Evolutionary conservation across 1,140 invertebrate genomes (phyloP), one percentile per base, ranked within the genome.

Genomic region (Drosophila burlai): DNA sequence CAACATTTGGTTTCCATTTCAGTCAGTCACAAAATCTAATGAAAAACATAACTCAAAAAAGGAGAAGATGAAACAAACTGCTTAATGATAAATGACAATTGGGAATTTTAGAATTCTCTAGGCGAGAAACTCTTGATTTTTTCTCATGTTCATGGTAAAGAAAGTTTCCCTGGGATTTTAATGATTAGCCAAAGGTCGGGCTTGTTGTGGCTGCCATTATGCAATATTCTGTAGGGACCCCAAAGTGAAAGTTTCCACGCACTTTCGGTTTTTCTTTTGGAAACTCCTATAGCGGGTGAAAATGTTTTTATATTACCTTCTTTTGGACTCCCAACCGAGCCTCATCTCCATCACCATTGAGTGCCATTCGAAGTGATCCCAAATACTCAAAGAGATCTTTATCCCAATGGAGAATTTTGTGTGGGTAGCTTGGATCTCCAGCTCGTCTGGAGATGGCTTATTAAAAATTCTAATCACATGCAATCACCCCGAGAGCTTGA

Each of bases 381-480:
- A 71, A 71, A 71, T 71, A 21, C 49, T 55, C 29, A 69, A 67
- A 57, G 42, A 76, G 83, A 86, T 86, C 84, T 86, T 68, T 86
- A 86, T 86, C 83, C 76, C 52, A 86, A 74, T 69, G 85, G 76
- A 50, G 49, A 50, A 50, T 31, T 54, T 62, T 62, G 75, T 78
- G 58, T 77, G 75, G 75, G 74, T 57, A 68, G 54, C 50, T 54
- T 21, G 18, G 7, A 36, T 11, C 3, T 31, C 42, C 15, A 26
- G 6, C 24, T 1, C 24, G 81, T 81, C 72, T 61, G 59, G 63
- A 76, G 83, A 60, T 67, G 66, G 84, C 84, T 86, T 86, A 86
- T 86, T 89, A 83, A 82, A 83, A 86, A 86, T 86, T 86, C 83
- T 86, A 89, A 86, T 89, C 83, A 83, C 83, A 87, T 86, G 83